A percentile compares a stretch with the other conserved stretches of the same genome.
phyloP scores from a whole-genome alignment of 1,140 invertebrate genomes.

The Agrilus planipennis region DNA sequence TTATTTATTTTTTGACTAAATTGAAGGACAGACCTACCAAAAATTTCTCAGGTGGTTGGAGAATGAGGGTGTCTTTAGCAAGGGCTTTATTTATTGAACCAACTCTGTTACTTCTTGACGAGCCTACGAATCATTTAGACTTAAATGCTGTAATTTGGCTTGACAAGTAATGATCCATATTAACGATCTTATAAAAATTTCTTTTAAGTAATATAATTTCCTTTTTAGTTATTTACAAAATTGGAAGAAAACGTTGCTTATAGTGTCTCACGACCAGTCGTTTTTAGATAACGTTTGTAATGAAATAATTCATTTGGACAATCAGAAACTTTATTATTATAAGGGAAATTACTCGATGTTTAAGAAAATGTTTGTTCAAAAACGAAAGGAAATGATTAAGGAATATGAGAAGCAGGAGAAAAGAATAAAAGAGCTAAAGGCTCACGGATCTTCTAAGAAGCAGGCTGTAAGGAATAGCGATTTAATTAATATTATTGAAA shows the following conservation, averaged over 20 bases:
- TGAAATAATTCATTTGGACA: constrained; percentile 95
- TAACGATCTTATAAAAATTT: constrained; percentile 2
- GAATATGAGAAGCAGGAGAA: constrained; percentile 99
- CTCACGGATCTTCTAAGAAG: constrained; percentile 90
- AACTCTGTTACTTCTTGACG: constrained; percentile 88
- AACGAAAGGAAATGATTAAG: constrained; percentile 89
- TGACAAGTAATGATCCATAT: constrained; percentile 64
- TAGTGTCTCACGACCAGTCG: constrained; percentile 98
- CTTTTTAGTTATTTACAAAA: constrained; percentile 72
- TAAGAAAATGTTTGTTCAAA: constrained; percentile 97
- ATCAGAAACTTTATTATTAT: constrained; percentile 91
- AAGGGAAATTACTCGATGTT: constrained; percentile 98
- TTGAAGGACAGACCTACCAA: constrained; percentile 69
- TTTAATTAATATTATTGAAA: neutral
- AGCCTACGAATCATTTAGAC: constrained; percentile 92
- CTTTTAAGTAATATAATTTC: constrained; percentile 1
- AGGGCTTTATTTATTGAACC: constrained; percentile 85
- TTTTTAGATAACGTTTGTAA: constrained; percentile 99
- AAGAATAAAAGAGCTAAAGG: constrained; percentile 84
- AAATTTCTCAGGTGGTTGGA: constrained; percentile 96
- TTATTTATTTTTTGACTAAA: too few relatives aligned
- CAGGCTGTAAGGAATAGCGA: constrained; percentile 70
- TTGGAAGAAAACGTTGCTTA: constrained; percentile 95
- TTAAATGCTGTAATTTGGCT: constrained; percentile 99
- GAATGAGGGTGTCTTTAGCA: constrained; percentile 95